Conservation (phyloP, 1,140 invertebrate genomes). For the Lordiphosa stackelbergi region DNA sequence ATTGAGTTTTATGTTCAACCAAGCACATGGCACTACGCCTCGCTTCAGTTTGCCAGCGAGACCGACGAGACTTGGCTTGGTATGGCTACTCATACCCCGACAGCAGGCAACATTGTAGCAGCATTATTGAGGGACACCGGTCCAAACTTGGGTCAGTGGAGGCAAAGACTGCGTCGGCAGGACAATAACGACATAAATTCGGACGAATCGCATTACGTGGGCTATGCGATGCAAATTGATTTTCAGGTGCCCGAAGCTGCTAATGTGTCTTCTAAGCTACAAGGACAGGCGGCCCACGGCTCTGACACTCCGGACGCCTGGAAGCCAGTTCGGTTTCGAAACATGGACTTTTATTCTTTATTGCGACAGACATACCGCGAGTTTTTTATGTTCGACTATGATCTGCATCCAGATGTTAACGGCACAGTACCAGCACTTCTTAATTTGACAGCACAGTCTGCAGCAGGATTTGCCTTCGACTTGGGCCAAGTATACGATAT, state of each 20-base stretch:
- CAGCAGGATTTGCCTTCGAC: conserved; percentile 82
- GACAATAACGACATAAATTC: conserved; percentile 10
- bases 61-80: conserved; percentile 20
- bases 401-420: conserved; percentile 80
- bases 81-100: neutral
- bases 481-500: conserved; percentile 83
- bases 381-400: conserved; percentile 85
- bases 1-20: conserved; percentile 79
- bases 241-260: conserved; percentile 21
- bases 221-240: conserved; percentile 56
- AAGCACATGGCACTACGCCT: conserved; percentile 80
- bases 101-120: conserved; percentile 1
- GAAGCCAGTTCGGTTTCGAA: conserved; percentile 40
- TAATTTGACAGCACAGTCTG: conserved; percentile 81
- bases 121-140: neutral
- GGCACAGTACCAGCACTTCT: conserved; percentile 81
- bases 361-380: conserved; percentile 83
- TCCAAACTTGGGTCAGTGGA: neutral
- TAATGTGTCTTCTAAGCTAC: conserved; percentile 4
- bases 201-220: conserved; percentile 15
- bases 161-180: conserved; percentile 9
- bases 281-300: neutral
- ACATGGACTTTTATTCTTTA: conserved; percentile 78
- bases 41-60: conserved; percentile 66
- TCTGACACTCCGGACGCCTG: conserved; percentile 42